These are phyloP conservation scores for Apis dorsata DNA, from an alignment of 1,140 invertebrate genomes.

Conservation along the genomic window DNA sequence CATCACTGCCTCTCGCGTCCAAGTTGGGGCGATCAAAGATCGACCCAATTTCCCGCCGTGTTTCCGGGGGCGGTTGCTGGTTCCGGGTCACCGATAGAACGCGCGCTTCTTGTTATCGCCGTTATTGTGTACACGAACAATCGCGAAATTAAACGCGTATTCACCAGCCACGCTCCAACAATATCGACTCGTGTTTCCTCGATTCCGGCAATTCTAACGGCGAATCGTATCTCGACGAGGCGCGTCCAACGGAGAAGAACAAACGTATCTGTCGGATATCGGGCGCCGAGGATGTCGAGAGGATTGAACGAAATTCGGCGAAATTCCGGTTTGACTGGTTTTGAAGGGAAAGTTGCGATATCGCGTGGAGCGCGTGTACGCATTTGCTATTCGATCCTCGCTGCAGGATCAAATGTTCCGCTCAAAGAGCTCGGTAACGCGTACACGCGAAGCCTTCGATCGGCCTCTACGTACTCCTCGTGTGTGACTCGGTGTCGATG, in stretches of 20 bases:
- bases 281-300: too few relatives aligned
- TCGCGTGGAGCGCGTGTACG: neutral
- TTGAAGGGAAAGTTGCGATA: neutral
- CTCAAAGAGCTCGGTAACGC: slow-evolving; percentile 17
- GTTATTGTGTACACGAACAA: neutral
- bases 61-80: neutral
- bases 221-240: too few relatives aligned
- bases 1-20: neutral
- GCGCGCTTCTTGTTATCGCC: slow-evolving; percentile 5
- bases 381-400: slow-evolving; percentile 21
- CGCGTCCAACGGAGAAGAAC: too few relatives aligned
- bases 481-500: neutral
- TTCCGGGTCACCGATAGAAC: neutral
- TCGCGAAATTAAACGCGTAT: slow-evolving; percentile 23
- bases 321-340: too few relatives aligned
- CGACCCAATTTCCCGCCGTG: neutral
- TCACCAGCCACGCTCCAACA: neutral
- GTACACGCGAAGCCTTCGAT: neutral
- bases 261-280: too few relatives aligned
- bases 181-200: neutral
- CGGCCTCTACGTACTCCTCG: too few relatives aligned
- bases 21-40: neutral
- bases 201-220: neutral
- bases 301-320: too few relatives aligned
- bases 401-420: slow-evolving; percentile 22